Base-by-base conservation (phyloP, 2,888 invertebrate genomes). In the Drosophila peninsularis region DNA sequence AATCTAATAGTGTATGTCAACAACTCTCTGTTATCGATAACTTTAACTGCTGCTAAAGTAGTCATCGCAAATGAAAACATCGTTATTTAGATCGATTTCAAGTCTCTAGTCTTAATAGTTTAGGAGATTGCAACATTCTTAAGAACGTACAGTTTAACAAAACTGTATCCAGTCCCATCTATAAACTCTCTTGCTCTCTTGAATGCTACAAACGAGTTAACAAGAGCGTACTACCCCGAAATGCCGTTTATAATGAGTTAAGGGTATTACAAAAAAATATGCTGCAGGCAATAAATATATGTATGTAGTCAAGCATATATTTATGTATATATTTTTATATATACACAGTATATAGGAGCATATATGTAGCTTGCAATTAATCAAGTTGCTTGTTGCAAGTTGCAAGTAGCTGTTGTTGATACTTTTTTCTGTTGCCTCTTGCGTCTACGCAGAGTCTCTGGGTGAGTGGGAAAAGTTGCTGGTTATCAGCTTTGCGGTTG, bases 351-450 rank as follows among this genome's bases (percentile, higher is more conserved):
- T 37, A 50, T 53, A 50, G 19, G 21, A 27, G 45, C 42, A 45
- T 72, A 44, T 60, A 68, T 53, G 52, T 41, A 39, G 64, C 66
- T 56, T 45, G 82, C 82, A 90, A 90, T 90, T 90, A 90, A 90
- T 90, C 86, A 91, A 88, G 79, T 72, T 70, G 77, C 11, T 34
- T 27, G 41, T 14, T 42, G 60, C 84, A 90, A 86, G 78, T 68
- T 62, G 72, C 67, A 60, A 47, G 39, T 53, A 34, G 68, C 60
- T 62, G 50, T 54, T 68, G 60, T 58, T 68, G 41, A 55, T 61
- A 61, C 32, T 45, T 47, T 62, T 62, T 39, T 49, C 19, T 19
- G 11, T 41, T 19, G 19, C 19, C 55, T 47, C 17, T 34, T 45
- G 47, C 49, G 56, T 50, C 64, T 64, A 53, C 67, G 60, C 60